Evolutionary conservation across 2,113 vertebrate species (phyloP).

Genomic region (Psophia crepitans): DNA sequence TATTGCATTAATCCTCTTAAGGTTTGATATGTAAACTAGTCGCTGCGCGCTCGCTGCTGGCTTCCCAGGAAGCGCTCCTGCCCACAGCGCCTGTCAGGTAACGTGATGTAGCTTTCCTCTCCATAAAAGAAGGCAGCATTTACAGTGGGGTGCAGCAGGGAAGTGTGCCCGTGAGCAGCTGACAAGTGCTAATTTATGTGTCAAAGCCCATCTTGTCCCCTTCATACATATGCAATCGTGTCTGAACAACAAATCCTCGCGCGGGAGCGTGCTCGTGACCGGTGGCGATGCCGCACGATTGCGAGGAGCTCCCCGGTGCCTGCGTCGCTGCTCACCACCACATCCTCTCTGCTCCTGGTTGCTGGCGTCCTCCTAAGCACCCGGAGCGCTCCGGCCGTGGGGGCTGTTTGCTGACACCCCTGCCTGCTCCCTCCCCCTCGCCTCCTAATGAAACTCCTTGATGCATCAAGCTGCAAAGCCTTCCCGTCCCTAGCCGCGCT

Average conservation of each 20-base stretch:
- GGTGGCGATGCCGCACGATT: background rate
- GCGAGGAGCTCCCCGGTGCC: background rate
- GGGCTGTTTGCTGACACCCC: background rate
- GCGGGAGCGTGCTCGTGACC: background rate
- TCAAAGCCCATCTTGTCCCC: slow-evolving; percentile 69
- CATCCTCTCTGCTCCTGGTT: background rate
- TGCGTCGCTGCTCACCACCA: background rate
- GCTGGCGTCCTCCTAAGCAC: background rate
- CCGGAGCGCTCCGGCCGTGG: rapidly evolving
- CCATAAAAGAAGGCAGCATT: slow-evolving; percentile 28
- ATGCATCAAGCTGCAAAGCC: background rate
- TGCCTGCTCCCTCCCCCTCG: background rate
- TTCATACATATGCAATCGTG: slow-evolving; percentile 62
- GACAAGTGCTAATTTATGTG: slow-evolving; percentile 72
- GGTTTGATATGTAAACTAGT: background rate
- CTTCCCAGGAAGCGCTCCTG: background rate
- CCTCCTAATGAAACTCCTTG: background rate
- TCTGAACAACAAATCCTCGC: slow-evolving; percentile 3
- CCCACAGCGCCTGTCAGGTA: slow-evolving; percentile 13
- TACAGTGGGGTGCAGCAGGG: slow-evolving; percentile 45
- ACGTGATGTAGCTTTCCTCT: background rate
- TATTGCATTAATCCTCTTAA: background rate
- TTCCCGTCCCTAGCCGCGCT: background rate
- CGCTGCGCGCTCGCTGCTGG: background rate
- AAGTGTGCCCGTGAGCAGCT: slow-evolving; percentile 58